Base-by-base conservation (phyloP, 2,113 vertebrate genomes). In the Anarrhichthys ocellatus region DNA sequence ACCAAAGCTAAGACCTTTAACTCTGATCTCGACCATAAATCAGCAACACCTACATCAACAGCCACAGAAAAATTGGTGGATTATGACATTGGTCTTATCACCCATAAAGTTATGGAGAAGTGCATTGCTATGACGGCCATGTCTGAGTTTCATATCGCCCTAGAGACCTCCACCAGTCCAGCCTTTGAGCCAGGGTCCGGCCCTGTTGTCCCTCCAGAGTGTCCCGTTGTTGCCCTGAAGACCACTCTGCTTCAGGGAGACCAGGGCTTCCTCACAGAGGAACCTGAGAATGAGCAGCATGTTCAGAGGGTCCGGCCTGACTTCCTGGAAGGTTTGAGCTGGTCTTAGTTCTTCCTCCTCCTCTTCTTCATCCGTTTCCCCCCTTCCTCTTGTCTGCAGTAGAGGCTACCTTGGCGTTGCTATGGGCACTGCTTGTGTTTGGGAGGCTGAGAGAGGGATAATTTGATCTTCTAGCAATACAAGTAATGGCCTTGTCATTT, bases 281-380 rank as follows among this genome's bases (percentile, higher is more conserved):
- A 68, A 24, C 72, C 36, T 42, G 52, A 75, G 15, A n/a, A 15
- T 1, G 5, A 58, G 3, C 52, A 70, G 44, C 42, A 58, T 46
- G 65, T 32, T 64, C 56, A 62, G 66, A 73, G 46, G 74, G 42
- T 63, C 24, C 0, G 77, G 54, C 36, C 50, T 46, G 77, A 89
- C 67, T 56, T 81, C 79, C 2, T 34, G 38, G 67, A 92, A 89
- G 81, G 86, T 90, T 87, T 78, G 83, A 78, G 44, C n/a, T 84
- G 13, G 15, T 56, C 38, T 34, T 67, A 67, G 48, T 75, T 52
- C 48, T 29, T 54, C 62, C 15, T 59, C 15, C 24, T 75, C 29
- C 42, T 61, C 67, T 38, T 58, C 42, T 14, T 66, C 40, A 54
- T 48, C 63, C 4, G 18, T 61, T 61, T 71, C 40, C 40, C 61